Base-by-base conservation (phyloP, 37 sponge, comb jelly and placozoan genomes). In the Bolinopsis microptera region DNA sequence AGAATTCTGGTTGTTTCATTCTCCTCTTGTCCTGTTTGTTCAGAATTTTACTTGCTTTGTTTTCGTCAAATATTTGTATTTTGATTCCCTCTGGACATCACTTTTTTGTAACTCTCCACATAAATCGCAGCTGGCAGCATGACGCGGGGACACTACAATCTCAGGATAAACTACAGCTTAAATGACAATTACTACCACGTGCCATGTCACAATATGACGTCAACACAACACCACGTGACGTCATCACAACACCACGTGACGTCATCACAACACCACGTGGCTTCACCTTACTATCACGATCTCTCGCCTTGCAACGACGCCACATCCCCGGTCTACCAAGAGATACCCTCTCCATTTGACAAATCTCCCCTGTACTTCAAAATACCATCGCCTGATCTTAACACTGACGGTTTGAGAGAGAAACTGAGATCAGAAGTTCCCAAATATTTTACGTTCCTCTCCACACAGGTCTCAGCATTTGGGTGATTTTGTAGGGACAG, bases 331-430 rank as follows among this genome's bases (percentile, higher is more conserved):
- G 31, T 28, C 75, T 72, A 72, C 75, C 75, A 72, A 28, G 75
- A 72, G 26, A n/a, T 72, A 72, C 75, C 75, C 75, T 72, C 75
- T 28, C 75, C 75, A 8, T 72, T 72, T 21, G 75, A 72, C 32
- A 28, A 72, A 5, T 30, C 75, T 21, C 75, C 75, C n/a, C 61
- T 48, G 9, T 48, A 48, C 61, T 48, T 48, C 61, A 5, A 48
- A 48, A 48, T 48, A 48, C 61, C 61, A 18, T 48, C 61, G 9
- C 61, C 61, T 48, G 61, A 48, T 13, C 3, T 2, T 8, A 8
- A n/a, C n/a, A n/a, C 32, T 8, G 5, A 8, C 22, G 22, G 22
- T 2, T 24, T 72, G 22, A n/a, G 75, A 24, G 22, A 24, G n/a
- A 72, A 72, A 28, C 32, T 72, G 3, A 28, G 31, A 28, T 30